phyloP scores from a whole-genome alignment of 2,113 vertebrate genomes.

The Dipodomys merriami region DNA sequence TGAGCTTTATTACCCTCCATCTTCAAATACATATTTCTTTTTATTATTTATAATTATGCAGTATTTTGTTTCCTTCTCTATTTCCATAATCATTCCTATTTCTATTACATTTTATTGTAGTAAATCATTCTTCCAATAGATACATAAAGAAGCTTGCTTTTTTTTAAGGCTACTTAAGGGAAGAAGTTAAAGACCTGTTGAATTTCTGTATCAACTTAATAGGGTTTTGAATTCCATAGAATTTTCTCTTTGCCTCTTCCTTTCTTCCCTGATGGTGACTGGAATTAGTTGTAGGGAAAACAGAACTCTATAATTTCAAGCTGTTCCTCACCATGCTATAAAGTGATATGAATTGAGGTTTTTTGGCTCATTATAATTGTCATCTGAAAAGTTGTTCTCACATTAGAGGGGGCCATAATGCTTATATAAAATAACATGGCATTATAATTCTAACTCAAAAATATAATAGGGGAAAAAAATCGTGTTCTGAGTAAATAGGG shows the following conservation, averaged over 20 bases:
- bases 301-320: neutral
- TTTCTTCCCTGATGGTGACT: neutral
- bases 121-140: neutral
- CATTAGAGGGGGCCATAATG: neutral
- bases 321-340: neutral
- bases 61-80: slow-evolving; percentile 37
- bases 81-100: slow-evolving; percentile 30
- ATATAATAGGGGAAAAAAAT: neutral
- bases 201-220: neutral
- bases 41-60: slow-evolving; percentile 30
- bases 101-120: neutral
- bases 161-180: neutral
- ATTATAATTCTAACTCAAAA: neutral
- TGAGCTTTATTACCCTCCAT: neutral
- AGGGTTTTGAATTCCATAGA: slow-evolving; percentile 2
- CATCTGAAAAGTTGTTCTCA: neutral
- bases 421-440: neutral
- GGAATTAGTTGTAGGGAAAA: slow-evolving; percentile 32
- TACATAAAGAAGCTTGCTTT: neutral
- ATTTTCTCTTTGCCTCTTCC: neutral
- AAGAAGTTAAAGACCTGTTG: neutral
- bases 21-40: slow-evolving; percentile 33
- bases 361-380: slow-evolving; percentile 5
- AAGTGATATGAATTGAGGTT: neutral
- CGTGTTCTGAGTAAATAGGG: neutral